Evolutionary conservation across 2,113 vertebrate species (phyloP).

Genomic region (Mixornis gularis): DNA sequence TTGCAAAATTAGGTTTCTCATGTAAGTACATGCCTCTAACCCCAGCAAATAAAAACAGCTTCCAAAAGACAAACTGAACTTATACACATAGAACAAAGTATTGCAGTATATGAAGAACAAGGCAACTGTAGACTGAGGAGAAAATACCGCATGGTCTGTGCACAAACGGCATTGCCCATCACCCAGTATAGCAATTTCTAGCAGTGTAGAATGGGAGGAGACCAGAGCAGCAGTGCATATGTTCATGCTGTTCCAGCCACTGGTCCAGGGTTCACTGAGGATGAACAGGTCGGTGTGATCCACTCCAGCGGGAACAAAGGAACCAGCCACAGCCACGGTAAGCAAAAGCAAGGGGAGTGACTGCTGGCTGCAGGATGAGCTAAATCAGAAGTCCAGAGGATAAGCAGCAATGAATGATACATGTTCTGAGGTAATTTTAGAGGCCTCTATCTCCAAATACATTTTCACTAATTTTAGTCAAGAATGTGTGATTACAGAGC

Average conservation of each 20-base stretch:
- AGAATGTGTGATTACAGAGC: neutral
- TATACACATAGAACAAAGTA: neutral
- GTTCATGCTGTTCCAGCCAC: neutral
- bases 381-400: neutral
- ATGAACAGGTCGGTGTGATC: fast-evolving
- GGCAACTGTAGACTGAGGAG: neutral
- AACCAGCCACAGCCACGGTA: fast-evolving
- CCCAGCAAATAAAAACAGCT: neutral
- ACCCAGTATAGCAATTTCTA: neutral
- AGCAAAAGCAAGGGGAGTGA: fast-evolving
- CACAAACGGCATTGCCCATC: neutral
- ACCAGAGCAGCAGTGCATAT: neutral
- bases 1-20: neutral
- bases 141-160: neutral
- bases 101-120: neutral
- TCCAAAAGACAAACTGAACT: neutral
- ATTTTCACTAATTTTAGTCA: neutral
- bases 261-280: neutral
- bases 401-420: fast-evolving
- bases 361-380: neutral
- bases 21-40: neutral
- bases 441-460: neutral
- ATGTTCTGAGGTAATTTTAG: neutral
- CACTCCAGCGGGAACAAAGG: neutral
- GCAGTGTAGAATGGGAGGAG: neutral